phyloP scores from a whole-genome alignment of 1,140 invertebrate species.

The Hypothenemus hampei region DNA sequence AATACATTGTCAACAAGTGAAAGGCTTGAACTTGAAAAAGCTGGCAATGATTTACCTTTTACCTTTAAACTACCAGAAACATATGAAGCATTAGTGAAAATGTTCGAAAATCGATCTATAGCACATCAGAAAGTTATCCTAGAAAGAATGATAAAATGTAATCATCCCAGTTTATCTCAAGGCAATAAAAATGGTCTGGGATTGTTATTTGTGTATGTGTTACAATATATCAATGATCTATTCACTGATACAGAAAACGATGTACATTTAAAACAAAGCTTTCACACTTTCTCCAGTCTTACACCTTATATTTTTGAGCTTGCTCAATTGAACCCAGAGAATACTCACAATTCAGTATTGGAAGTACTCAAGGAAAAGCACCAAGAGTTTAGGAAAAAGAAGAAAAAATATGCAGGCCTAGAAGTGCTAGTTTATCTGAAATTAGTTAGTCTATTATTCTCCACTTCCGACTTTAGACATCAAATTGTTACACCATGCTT shows the following conservation, averaged over 20 bases:
- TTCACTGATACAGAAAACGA: slow-evolving; percentile 47
- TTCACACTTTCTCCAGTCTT: slow-evolving; percentile 58
- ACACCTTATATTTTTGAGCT: slow-evolving; percentile 69
- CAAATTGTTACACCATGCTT: slow-evolving; percentile 77
- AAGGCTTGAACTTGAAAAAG: slow-evolving; percentile 49
- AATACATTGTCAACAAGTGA: slow-evolving; percentile 11
- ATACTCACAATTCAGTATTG: slow-evolving; percentile 58
- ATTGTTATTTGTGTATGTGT: slow-evolving; percentile 64
- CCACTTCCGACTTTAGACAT: slow-evolving; percentile 85
- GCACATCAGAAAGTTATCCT: slow-evolving; percentile 65
- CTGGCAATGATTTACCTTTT: slow-evolving; percentile 62
- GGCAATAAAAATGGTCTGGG: slow-evolving; percentile 73
- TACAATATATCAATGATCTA: slow-evolving; percentile 70
- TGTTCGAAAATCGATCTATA: slow-evolving; percentile 56
- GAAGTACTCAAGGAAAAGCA: slow-evolving; percentile 73
- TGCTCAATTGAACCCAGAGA: slow-evolving; percentile 61
- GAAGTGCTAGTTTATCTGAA: slow-evolving; percentile 78
- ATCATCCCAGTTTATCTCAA: slow-evolving; percentile 70
- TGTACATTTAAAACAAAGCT: slow-evolving; percentile 51
- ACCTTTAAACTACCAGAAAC: slow-evolving; percentile 62
- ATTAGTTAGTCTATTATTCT: slow-evolving; percentile 70
- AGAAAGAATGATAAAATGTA: slow-evolving; percentile 79
- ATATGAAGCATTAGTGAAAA: slow-evolving; percentile 61
- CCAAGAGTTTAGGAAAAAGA: slow-evolving; percentile 58
- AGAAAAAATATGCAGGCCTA: slow-evolving; percentile 58